Evolutionary conservation across 2,113 vertebrate species (phyloP).

Genomic region (Tinamus guttatus): DNA sequence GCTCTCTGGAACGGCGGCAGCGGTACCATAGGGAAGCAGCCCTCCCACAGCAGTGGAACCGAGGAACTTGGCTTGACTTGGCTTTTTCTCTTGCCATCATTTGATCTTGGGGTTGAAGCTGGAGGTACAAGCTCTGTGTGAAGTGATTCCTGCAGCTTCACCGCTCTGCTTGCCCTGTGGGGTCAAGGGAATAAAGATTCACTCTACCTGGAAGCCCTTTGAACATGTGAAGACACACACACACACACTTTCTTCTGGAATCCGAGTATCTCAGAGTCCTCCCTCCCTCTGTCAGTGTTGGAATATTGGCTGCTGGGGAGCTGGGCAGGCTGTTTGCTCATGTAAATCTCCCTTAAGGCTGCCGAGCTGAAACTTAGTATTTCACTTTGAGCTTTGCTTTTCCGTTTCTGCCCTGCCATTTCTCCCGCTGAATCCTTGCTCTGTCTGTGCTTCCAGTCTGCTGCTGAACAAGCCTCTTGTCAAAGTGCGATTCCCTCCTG

Average conservation of each 20-base stretch:
- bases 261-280: background rate
- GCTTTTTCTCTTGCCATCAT: background rate
- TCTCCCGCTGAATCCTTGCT: background rate
- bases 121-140: background rate
- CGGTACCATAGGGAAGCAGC: background rate
- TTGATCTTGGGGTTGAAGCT: accelerated
- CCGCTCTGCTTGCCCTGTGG: accelerated
- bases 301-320: background rate
- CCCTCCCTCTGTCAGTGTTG: background rate
- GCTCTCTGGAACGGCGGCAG: background rate
- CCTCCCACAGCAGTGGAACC: background rate
- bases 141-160: accelerated
- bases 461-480: too few species aligned
- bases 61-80: background rate
- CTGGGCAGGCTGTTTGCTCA: background rate
- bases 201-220: background rate
- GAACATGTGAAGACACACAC: accelerated
- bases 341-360: background rate
- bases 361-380: background rate
- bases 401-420: background rate
- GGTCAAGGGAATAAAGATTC: background rate
- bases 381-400: background rate
- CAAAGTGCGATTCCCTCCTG: background rate
- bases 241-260: accelerated
- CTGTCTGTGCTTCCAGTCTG: background rate